Percentiles rank a stretch among this genome's conserved stretches.
Conservation (phyloP, 2,113 vertebrate genomes). For the mouse (Mus musculus) region GRCm39 chr11:62195001-62195500, state of each 20-base stretch:
- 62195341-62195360: no score
- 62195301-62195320: no score
- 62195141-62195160: background rate
- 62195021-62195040: background rate
- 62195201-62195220: no score
- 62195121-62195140: background rate
- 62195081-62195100: background rate
- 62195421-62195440: constrained; percentile 57
- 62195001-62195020: background rate
- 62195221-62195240: no score
- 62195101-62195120: background rate
- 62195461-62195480: constrained; percentile 39
- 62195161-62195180: background rate
- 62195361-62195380: accelerated
- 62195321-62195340: no score
- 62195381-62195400: constrained; percentile 75
- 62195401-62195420: constrained; percentile 76
- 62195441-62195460: constrained; percentile 61
- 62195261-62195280: no score
- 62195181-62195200: background rate
- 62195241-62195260: no score
- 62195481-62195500: constrained; percentile 50
- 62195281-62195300: no score
- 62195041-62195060: background rate
- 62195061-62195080: background rate